Base-by-base conservation (phyloP, 2,888 invertebrate genomes). In the Tetranychus piercei region DNA sequence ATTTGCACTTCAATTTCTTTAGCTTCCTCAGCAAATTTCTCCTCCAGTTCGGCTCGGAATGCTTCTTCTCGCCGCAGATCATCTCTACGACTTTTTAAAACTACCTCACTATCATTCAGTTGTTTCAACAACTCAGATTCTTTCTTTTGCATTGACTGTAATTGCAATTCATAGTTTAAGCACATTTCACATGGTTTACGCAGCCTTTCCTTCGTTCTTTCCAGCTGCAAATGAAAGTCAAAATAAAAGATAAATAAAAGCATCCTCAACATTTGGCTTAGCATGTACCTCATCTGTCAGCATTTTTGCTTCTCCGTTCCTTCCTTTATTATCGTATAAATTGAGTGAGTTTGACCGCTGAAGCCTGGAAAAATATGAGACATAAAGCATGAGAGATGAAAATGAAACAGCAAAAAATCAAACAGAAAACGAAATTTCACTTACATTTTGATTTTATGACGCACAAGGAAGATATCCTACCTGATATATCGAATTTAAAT, bases 131-230 rank as follows among this genome's bases (percentile, higher is more conserved):
- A 75, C 75, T 81, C 80, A 71, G 79, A 82, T 76, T 85, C 85
- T 74, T 79, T 79, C 76, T 82, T 80, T 79, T 94, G 92, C 78
- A 90, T 87, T 77, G 87, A 85, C 77, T 92, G 90, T 79, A 94
- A 84, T 83, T 91, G 88, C 77, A 88, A 85, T 85, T 94, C 89
- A 82, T 91, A 90, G 84, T 91, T 89, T 77, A 86, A 86, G 82
- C 95, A 96, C 89, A 92, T 91, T 83, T 89, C 90, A 83, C 95
- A 95, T 6, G 83, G 82, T 66, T 64, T 64, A 18, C n/a, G 71
- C 9, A 55, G 55, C 55, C 15, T 55, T 55, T 55, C 55, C 55
- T 55, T 55, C 11, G 55, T 55, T 55, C 55, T 55, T 55, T 55
- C 55, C 9, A 55, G 55, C 55, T 55, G 55, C 55, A 55, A 55